Conservation (phyloP, 2,888 invertebrate genomes). For the Smittia sp. region DNA sequence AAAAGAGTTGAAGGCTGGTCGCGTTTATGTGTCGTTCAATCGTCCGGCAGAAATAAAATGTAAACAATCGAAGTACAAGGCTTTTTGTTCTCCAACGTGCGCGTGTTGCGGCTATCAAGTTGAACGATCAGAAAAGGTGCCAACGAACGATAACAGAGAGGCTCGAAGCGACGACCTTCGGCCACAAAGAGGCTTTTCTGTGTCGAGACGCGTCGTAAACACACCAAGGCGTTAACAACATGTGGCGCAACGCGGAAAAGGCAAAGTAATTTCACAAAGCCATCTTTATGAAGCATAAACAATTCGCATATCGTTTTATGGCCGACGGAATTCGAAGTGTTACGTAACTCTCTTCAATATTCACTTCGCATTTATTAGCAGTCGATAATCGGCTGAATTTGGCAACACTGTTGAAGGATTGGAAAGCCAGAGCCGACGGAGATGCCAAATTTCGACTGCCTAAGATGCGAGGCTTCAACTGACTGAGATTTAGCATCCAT, state of each 20-base stretch:
- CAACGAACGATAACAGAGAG: background rate
- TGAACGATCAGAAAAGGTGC: background rate
- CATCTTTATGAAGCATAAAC: background rate
- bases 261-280: background rate
- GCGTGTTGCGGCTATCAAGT: background rate
- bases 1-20: background rate
- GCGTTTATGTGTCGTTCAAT: background rate
- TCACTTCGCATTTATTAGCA: background rate
- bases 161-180: background rate
- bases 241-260: background rate
- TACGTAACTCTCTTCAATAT: background rate
- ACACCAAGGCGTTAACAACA: background rate
- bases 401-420: background rate
- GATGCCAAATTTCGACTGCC: too few relatives aligned
- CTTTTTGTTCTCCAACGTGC: background rate
- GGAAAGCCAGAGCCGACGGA: too few relatives aligned
- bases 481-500: too few relatives aligned
- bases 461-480: too few relatives aligned
- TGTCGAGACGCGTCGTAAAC: background rate
- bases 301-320: constrained; percentile 10
- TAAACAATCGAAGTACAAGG: background rate
- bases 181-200: too few relatives aligned
- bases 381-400: background rate
- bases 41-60: background rate
- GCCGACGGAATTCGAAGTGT: background rate